Conservation (phyloP, 2,888 invertebrate species). For the Lepidocyrtoides sp. region DNA sequence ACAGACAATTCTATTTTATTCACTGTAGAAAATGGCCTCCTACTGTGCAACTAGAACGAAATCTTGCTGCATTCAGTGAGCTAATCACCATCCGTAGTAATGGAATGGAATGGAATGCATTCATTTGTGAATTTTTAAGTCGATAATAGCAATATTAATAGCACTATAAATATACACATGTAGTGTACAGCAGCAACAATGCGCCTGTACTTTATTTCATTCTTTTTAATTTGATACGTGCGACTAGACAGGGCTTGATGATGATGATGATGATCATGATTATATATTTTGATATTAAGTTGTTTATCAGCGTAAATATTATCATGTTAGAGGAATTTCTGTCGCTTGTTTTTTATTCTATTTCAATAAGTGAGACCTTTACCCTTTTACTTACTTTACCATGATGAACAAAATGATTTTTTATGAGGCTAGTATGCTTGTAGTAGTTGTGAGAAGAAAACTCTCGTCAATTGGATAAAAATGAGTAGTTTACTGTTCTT, state of each 20-base stretch:
- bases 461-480: slow-evolving; percentile 16
- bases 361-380: slow-evolving; percentile 66
- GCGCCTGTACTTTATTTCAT: not conserved
- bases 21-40: slow-evolving; percentile 4
- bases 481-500: too few relatives aligned
- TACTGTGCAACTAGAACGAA: slow-evolving; percentile 32
- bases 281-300: slow-evolving; percentile 15
- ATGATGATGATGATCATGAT: not conserved
- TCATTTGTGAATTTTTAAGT: not conserved
- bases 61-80: not conserved
- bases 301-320: not conserved
- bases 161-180: not conserved
- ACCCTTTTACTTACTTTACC: slow-evolving; percentile 70
- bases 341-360: not conserved
- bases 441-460: not conserved
- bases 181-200: not conserved
- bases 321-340: not conserved
- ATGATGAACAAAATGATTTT: slow-evolving; percentile 46
- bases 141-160: not conserved
- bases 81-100: slow-evolving; percentile 5
- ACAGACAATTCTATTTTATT: not conserved
- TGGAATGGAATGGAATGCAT: slow-evolving; percentile 3
- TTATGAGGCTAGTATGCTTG: not conserved
- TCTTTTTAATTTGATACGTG: slow-evolving; percentile 10
- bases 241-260: not conserved